phyloP scores from a whole-genome alignment of 2,113 vertebrate species.

The Onychorhynchus coronatus region DNA sequence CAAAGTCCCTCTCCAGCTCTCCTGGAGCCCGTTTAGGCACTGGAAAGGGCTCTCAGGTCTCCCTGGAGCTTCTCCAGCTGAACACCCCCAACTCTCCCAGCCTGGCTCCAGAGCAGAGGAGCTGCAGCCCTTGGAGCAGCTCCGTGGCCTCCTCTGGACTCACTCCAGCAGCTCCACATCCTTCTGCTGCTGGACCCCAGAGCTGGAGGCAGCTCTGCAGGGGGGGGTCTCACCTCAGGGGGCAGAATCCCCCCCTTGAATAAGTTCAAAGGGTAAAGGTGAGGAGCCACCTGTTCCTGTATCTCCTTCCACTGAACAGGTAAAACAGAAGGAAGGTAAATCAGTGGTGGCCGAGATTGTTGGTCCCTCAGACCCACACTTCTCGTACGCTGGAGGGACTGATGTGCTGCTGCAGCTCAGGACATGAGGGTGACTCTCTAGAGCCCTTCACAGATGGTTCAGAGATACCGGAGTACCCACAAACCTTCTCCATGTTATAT shows the following conservation, averaged over 20 bases:
- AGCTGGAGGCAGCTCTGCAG: background rate
- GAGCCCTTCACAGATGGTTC: background rate
- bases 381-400: background rate
- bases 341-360: background rate
- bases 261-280: background rate
- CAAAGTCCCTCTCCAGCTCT: no score
- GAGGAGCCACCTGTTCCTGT: background rate
- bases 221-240: background rate
- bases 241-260: no score
- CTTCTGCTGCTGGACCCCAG: background rate
- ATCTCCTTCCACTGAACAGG: background rate
- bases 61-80: no score
- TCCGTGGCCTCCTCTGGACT: rapidly evolving
- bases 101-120: no score
- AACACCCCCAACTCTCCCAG: no score
- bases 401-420: background rate
- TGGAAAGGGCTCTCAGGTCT: no score
- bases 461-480: background rate
- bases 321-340: background rate
- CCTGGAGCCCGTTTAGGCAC: no score
- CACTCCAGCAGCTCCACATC: background rate
- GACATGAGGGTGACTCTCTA: no score
- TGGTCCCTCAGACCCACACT: rapidly evolving
- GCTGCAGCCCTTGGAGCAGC: background rate
- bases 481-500: background rate